phyloP scores from a whole-genome alignment of 2,113 vertebrate species.

The Montifringilla adamsi region DNA sequence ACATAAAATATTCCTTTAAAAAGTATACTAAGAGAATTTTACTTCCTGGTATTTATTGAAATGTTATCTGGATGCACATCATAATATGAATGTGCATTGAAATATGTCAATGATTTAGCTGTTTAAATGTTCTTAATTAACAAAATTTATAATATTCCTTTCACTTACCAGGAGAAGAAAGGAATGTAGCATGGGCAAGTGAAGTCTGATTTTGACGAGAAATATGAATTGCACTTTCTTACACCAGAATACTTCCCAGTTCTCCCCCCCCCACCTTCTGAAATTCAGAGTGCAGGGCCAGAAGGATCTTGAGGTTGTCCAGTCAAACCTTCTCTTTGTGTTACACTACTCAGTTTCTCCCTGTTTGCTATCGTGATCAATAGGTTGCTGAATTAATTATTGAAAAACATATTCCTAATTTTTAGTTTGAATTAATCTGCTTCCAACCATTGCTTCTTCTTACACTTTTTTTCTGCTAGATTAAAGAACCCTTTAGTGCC shows the following conservation, averaged over 20 bases:
- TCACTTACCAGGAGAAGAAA: not conserved
- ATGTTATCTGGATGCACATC: not conserved
- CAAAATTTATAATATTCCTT: not conserved
- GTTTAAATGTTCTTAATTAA: not conserved
- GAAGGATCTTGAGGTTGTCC: not conserved
- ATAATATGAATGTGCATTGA: not conserved
- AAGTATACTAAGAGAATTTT: not conserved
- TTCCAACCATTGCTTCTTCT: not conserved
- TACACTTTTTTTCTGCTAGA: not conserved
- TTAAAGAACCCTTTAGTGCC: not conserved
- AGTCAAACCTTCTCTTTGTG: not conserved
- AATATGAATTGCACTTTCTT: not conserved
- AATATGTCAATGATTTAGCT: not conserved
- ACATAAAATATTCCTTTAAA: not conserved
- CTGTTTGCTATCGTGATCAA: not conserved
- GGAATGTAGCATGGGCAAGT: not conserved
- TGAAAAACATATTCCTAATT: not conserved
- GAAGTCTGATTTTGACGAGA: not conserved
- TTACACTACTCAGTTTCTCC: not conserved
- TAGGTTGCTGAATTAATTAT: not conserved
- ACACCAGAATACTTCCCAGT: not conserved
- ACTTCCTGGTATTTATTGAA: not conserved
- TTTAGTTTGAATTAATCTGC: not conserved
- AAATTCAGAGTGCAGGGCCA: not conserved
- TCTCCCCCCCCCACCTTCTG: accelerated